Base-by-base conservation (phyloP, 1,140 invertebrate species). In the Macrotrachela quadricornifera region DNA sequence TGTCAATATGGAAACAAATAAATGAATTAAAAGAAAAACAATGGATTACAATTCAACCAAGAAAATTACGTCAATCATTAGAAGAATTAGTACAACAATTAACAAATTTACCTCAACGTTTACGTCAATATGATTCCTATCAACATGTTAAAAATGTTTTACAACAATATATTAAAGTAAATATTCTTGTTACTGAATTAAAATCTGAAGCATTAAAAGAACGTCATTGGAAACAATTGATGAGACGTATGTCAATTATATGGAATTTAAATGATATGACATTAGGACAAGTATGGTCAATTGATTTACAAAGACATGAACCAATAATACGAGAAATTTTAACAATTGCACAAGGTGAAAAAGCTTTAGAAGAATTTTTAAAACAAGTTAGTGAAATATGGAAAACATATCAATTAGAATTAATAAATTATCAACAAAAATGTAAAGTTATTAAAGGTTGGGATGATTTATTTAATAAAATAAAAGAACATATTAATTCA, bases 121-220 rank as follows among this genome's bases (percentile, higher is more conserved):
- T 96, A 10, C 77, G 91, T 56, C 90, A 94, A 71, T 99, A 99
- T 66, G 85, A 90, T 50, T 90, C 85, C 1, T 97, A 95, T 69
- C 91, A 97, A 65, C 88, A 86, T 68, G 88, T 97, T 0, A 91
- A 94, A 69, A 84, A 83, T 64, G 75, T 87, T 30, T 73, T 99
- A 10, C 88, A 96, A 63, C 82, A 79, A 55, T 96, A 92, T 68
- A 86, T 87, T 0, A 96, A 95, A 76, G 85, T 81, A 10, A 99
- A 99, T 67, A 83, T 94, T 78, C 68, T 96, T 50, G 86, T 99
- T 47, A 81, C 92, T 16, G 92, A 97, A 68, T 71, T 99, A 46
- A 99, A 97, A 71, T 96, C 91, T 0, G 94, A 99, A 70, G 92
- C 94, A 0, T 69, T 99, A n/a, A 99, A 97, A 67, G 94, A 99